phyloP scores from a whole-genome alignment of 1,140 invertebrate genomes.

The Camponotus pennsylvanicus region DNA sequence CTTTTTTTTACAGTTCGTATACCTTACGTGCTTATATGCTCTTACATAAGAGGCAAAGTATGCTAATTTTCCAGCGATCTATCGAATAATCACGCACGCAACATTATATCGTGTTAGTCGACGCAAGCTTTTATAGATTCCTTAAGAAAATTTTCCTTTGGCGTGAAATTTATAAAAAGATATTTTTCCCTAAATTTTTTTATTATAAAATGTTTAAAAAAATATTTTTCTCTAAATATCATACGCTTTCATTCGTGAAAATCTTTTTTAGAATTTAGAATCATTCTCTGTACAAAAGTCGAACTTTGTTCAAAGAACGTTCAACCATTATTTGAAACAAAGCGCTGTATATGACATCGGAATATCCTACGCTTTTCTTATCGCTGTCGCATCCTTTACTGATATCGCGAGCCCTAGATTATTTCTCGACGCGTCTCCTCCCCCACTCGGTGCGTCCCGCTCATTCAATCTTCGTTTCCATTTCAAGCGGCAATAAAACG shows the following conservation, averaged over 20 bases:
- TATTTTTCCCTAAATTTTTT: not conserved
- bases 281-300: not conserved
- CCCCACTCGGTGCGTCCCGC: not conserved
- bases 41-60: conserved; percentile 65
- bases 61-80: conserved; percentile 47
- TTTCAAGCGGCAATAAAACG: conserved; percentile 38
- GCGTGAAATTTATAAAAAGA: not conserved
- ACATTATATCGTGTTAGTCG: not conserved
- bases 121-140: not conserved
- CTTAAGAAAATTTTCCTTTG: not conserved
- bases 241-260: not conserved
- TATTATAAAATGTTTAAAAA: not conserved
- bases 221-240: not conserved
- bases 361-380: conserved; percentile 57
- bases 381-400: conserved; percentile 60
- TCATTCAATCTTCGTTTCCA: conserved; percentile 48
- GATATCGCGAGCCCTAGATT: conserved; percentile 63
- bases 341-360: conserved; percentile 25
- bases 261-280: not conserved
- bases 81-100: conserved; percentile 44
- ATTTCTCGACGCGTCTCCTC: not conserved
- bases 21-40: not conserved
- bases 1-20: conserved; percentile 29
- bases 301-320: conserved; percentile 5
- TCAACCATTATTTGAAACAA: conserved; percentile 28